Evolutionary conservation across 2,113 vertebrate genomes (phyloP).

Genomic region (Dipodomys spectabilis): DNA sequence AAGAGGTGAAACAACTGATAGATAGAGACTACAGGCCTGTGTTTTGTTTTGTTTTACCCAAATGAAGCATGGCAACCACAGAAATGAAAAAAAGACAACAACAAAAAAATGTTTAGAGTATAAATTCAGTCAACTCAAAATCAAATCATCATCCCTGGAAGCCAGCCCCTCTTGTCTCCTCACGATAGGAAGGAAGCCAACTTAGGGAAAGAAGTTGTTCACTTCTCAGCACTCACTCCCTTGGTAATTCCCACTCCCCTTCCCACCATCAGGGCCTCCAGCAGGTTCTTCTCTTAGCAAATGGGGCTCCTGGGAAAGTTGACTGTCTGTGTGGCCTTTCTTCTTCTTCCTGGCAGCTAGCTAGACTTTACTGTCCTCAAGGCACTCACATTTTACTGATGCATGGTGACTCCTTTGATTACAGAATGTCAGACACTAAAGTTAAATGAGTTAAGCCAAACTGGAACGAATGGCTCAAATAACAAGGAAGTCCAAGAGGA

Average conservation of each 20-base stretch:
- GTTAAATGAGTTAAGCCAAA: background rate
- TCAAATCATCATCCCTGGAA: background rate
- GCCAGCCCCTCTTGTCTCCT: background rate
- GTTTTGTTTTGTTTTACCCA: background rate
- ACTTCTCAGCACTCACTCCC: background rate
- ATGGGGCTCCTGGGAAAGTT: background rate
- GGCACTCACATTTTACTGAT: background rate
- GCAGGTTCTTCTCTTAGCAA: background rate
- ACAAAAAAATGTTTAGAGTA: background rate
- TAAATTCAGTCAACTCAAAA: background rate
- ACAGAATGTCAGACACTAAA: constrained; percentile 13
- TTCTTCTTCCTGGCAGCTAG: background rate
- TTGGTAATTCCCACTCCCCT: background rate
- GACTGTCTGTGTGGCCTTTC: background rate
- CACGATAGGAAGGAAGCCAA: background rate
- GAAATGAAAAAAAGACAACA: background rate
- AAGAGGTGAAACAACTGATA: background rate
- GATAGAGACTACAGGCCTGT: background rate
- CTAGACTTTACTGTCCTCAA: background rate
- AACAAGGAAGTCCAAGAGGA: background rate
- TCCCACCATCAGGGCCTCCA: fast-evolving
- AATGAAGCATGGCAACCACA: background rate
- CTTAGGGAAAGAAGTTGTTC: background rate
- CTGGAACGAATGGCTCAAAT: background rate
- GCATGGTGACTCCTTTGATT: background rate